Percentiles rank a stretch among this genome's conserved stretches.
Conservation (phyloP, 2,888 invertebrate genomes). For the Cataglyphis rosenhaueri region DNA sequence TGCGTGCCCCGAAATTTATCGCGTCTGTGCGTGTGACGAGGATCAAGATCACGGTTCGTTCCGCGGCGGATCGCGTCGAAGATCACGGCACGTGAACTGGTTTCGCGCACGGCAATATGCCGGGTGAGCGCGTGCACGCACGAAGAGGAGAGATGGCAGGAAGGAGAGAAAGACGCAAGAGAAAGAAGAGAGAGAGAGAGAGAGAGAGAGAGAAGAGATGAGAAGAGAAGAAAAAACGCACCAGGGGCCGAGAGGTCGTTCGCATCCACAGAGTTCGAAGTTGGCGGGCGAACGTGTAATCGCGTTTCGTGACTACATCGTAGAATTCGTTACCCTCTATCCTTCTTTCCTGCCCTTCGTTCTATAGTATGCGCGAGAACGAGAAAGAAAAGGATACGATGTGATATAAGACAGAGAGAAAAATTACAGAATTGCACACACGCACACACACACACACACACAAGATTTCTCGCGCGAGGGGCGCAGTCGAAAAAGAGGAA, state of each 20-base stretch:
- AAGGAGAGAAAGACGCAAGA: conserved; percentile 16
- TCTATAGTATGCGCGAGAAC: conserved; percentile 25
- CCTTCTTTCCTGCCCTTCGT: conserved; percentile 37
- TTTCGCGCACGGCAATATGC: conserved; percentile 69
- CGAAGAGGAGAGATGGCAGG: conserved; percentile 43
- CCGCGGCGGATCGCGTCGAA: conserved; percentile 67
- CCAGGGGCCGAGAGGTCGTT: conserved; percentile 75
- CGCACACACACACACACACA: not conserved
- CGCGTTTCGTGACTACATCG: conserved; percentile 73
- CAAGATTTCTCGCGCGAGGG: conserved; percentile 54
- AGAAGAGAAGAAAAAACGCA: conserved; percentile 54
- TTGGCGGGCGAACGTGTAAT: conserved; percentile 72
- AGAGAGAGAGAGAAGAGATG: conserved; percentile 35
- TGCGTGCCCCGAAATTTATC: conserved; percentile 57
- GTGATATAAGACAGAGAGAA: not conserved
- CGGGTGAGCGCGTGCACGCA: conserved; percentile 30
- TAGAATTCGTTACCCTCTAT: conserved; percentile 66
- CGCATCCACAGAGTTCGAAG: conserved; percentile 76
- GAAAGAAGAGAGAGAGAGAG: not conserved
- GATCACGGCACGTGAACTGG: conserved; percentile 81
- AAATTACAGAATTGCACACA: conserved; percentile 57
- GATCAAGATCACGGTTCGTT: conserved; percentile 77
- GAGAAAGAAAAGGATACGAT: conserved; percentile 33
- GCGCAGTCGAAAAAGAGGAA: not conserved
- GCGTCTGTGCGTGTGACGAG: conserved; percentile 66